Evolutionary conservation across 2,797 vertebrate species (phyloP).

Genomic region (Premnoplex brunnescens): DNA sequence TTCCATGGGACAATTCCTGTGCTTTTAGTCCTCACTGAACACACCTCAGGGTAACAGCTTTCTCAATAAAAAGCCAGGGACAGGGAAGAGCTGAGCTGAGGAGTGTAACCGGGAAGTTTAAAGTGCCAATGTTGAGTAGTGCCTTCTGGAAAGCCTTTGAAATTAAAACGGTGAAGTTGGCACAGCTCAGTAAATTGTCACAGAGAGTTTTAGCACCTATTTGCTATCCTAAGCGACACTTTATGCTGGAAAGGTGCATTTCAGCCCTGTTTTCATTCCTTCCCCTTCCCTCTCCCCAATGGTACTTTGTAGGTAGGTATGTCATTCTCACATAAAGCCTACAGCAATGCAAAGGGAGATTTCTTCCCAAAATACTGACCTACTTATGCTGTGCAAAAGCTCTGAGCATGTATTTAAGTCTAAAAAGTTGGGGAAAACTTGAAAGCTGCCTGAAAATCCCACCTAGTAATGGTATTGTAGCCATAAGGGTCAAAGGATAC

Average conservation of each 20-base stretch:
- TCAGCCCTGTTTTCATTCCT: neutral
- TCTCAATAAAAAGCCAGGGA: neutral
- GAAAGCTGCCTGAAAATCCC: neutral
- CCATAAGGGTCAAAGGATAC: rapidly evolving
- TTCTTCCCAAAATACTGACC: neutral
- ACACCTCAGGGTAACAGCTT: neutral
- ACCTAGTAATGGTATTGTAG: neutral
- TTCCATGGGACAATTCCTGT: neutral
- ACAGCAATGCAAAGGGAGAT: neutral
- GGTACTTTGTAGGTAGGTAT: neutral
- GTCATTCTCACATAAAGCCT: neutral
- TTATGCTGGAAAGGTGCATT: neutral
- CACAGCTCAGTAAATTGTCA: neutral
- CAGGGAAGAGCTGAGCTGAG: neutral
- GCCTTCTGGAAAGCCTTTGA: neutral
- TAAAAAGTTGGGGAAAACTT: neutral
- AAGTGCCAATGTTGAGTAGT: neutral
- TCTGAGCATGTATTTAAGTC: neutral
- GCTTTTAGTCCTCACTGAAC: neutral
- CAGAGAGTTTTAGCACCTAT: neutral
- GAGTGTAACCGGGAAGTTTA: rapidly evolving
- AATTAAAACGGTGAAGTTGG: neutral
- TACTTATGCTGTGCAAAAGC: neutral
- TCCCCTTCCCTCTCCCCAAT: neutral
- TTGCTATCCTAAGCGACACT: neutral